Evolutionary conservation across 2,888 invertebrate genomes (phyloP).

Genomic region (Autographa pulchrina): DNA sequence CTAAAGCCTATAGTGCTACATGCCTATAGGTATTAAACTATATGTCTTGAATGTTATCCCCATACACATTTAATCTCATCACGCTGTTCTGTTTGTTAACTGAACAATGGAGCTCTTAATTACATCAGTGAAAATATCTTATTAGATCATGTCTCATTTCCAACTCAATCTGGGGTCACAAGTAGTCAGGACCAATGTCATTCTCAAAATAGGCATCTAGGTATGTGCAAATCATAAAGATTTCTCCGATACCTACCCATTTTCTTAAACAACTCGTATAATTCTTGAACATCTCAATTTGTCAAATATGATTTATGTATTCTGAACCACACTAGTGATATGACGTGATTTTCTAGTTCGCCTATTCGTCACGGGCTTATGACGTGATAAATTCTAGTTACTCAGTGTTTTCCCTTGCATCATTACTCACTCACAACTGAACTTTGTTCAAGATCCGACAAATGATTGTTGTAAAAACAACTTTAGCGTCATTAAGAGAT

Average conservation of each 20-base stretch:
- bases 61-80: no score
- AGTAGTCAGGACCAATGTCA: no score
- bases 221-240: no score
- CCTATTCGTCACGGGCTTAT: slow-evolving; percentile 20
- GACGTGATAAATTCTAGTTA: slow-evolving; percentile 13
- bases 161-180: no score
- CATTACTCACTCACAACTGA: slow-evolving; percentile 15
- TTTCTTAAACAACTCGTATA: background rate
- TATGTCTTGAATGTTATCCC: no score
- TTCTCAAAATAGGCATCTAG: no score
- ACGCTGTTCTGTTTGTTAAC: no score
- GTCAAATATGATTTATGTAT: background rate
- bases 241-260: background rate
- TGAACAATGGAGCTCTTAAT: no score
- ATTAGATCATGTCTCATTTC: no score
- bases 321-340: background rate
- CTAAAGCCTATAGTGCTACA: no score
- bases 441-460: slow-evolving; percentile 12
- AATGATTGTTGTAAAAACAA: background rate
- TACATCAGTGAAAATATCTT: no score
- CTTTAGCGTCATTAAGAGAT: background rate
- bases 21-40: no score
- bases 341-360: background rate
- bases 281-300: background rate
- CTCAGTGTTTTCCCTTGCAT: slow-evolving; percentile 12